phyloP scores from a whole-genome alignment of 2,113 vertebrate species.

The Eublepharis macularius region DNA sequence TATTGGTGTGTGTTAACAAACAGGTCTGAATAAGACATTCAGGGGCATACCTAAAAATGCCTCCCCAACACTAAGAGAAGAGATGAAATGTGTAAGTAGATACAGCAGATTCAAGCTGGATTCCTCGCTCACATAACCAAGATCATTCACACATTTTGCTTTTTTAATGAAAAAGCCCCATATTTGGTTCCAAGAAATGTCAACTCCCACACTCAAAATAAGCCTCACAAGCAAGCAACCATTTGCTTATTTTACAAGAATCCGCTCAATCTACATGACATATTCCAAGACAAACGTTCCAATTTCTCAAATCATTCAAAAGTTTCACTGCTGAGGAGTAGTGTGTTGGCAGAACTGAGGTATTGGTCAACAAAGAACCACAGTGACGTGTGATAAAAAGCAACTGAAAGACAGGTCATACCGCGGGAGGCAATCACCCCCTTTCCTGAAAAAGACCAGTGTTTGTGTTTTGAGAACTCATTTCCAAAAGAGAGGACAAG shows the following conservation, averaged over 20 bases:
- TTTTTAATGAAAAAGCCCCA: too few species aligned
- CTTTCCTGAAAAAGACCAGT: background rate
- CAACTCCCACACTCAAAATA: background rate
- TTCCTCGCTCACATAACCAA: background rate
- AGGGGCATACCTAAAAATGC: background rate
- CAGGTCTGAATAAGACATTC: background rate
- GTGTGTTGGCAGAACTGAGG: background rate
- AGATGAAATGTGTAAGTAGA: background rate
- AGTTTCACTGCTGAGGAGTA: background rate
- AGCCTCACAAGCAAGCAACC: background rate
- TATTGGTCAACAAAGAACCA: background rate
- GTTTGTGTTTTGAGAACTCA: background rate
- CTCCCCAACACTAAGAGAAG: background rate
- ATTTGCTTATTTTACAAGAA: background rate
- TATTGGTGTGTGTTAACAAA: background rate
- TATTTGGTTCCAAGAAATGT: background rate
- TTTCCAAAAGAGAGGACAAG: background rate
- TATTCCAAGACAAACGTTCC: background rate
- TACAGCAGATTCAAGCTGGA: too few species aligned
- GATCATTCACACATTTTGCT: background rate
- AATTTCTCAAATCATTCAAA: background rate
- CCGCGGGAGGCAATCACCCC: background rate
- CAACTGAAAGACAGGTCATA: too few species aligned
- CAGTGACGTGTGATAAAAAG: background rate
- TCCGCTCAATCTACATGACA: background rate